Percentiles rank a stretch among this genome's conserved stretches.
Conservation (phyloP, 2,113 vertebrate genomes). For the Chunga burmeisteri region DNA sequence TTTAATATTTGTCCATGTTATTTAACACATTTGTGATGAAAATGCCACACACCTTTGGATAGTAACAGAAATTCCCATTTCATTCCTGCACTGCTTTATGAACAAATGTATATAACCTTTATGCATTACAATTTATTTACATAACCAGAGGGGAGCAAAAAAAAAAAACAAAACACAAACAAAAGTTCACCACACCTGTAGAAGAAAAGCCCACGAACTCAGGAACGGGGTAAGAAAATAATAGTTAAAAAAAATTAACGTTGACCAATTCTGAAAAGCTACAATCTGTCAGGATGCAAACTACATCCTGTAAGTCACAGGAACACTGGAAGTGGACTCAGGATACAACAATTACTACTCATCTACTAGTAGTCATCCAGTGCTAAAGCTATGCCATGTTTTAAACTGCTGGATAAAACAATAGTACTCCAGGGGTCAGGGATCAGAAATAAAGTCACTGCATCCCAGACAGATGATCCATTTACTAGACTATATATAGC, state of each 20-base stretch:
- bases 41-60: not conserved
- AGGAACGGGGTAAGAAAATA: not conserved
- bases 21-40: not conserved
- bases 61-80: not conserved
- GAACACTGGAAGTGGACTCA: not conserved
- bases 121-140: not conserved
- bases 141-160: not conserved
- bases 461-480: not conserved
- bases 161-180: no score
- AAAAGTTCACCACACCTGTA: not conserved
- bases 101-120: not conserved
- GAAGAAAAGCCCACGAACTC: not conserved
- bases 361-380: not conserved
- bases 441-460: not conserved
- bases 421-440: not conserved
- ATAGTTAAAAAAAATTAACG: no score
- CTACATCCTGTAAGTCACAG: not conserved
- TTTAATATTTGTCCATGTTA: not conserved
- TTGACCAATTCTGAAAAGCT: not conserved
- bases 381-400: not conserved
- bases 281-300: not conserved
- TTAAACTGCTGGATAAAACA: not conserved
- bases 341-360: not conserved
- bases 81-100: not conserved
- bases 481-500: not conserved